A percentile compares a stretch with the other conserved stretches of the same genome.
Conservation (phyloP, 2,113 vertebrate species). For the Bambusicola thoracicus region DNA sequence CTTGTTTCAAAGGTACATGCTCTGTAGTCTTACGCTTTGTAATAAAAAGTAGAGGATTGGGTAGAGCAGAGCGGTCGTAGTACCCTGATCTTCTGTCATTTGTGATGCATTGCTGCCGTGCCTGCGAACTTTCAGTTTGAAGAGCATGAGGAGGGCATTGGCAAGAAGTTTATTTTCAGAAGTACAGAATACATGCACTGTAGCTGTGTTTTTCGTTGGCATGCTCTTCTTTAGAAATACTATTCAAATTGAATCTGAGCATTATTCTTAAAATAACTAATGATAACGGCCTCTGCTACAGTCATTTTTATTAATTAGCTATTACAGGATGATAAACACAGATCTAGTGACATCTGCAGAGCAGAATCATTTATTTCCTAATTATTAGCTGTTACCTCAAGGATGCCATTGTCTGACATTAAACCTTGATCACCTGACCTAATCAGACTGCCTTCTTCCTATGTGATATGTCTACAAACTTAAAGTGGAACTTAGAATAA, state of each 20-base stretch:
- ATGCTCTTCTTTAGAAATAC: not conserved
- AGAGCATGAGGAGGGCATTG: not conserved
- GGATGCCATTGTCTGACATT: not conserved
- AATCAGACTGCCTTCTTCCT: not conserved
- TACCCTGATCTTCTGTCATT: not conserved
- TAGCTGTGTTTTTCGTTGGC: not conserved
- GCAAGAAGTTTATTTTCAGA: not conserved
- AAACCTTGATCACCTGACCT: not conserved
- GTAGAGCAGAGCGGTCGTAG: not conserved
- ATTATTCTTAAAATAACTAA: conserved; percentile 4
- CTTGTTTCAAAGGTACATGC: not conserved
- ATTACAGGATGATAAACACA: not conserved
- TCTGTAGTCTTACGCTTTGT: not conserved
- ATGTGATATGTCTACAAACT: not conserved
- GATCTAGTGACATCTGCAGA: not conserved
- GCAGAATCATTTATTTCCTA: not conserved
- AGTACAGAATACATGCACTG: not conserved
- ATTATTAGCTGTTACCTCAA: not conserved
- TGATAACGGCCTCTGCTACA: accelerated
- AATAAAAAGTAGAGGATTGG: not conserved
- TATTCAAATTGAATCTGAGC: not conserved
- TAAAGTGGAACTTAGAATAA: not conserved
- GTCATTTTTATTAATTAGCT: accelerated
- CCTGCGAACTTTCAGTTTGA: not conserved
- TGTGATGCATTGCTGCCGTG: not conserved